phyloP scores from a whole-genome alignment of 1,140 invertebrate species.

The Fopius arisanus region DNA sequence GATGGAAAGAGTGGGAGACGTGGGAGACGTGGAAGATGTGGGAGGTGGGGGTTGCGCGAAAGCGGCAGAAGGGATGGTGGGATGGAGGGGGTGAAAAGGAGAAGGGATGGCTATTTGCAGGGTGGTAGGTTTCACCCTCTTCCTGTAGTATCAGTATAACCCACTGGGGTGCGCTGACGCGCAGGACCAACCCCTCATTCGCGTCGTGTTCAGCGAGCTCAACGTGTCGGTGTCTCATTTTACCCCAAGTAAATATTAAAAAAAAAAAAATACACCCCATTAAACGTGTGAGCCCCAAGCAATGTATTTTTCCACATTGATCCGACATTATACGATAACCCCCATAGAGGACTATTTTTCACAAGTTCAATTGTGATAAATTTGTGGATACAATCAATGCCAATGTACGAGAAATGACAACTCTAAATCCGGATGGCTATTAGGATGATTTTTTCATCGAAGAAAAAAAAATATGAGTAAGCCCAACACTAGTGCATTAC shows the following conservation, averaged over 20 bases:
- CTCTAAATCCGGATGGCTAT: neutral
- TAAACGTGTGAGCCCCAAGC: neutral
- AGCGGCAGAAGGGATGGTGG: too few species aligned
- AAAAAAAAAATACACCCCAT: neutral
- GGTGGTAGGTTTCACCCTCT: neutral
- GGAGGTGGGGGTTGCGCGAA: too few species aligned
- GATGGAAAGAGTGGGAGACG: too few species aligned
- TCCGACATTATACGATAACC: neutral
- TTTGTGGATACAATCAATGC: too few species aligned
- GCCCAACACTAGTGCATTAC: neutral
- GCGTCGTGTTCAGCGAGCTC: constrained; percentile 48
- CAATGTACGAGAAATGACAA: neutral
- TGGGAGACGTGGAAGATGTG: too few species aligned
- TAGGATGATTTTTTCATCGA: neutral
- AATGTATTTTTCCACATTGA: neutral
- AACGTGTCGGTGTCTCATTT: constrained; percentile 36
- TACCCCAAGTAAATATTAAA: neutral
- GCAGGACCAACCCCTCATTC: constrained; percentile 56
- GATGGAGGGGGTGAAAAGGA: too few species aligned
- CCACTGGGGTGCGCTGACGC: constrained; percentile 53
- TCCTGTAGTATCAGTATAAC: neutral
- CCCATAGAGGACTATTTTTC: too few species aligned
- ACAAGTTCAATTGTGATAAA: too few species aligned
- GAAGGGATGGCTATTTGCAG: neutral
- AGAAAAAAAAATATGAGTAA: neutral